These are phyloP conservation scores for Leucophenga montana DNA, from an alignment of 2,888 invertebrate species.

Conservation along the genomic window DNA sequence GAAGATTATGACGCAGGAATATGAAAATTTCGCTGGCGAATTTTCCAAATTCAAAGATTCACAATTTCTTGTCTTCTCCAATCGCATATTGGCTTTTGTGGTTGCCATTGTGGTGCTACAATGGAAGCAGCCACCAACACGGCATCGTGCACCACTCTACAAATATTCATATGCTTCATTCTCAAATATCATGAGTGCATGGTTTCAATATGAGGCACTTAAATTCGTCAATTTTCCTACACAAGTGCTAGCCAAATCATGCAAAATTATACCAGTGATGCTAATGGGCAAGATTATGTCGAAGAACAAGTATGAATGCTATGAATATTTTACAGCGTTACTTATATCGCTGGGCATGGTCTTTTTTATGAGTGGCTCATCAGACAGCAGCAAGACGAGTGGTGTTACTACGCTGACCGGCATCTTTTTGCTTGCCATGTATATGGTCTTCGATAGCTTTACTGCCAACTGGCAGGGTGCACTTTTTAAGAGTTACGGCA, in stretches of 20 bases:
- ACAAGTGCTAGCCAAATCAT: conserved; percentile 97
- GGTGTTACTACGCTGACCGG: conserved; percentile 88
- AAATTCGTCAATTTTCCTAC: conserved; percentile 99
- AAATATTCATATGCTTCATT: conserved; percentile 97
- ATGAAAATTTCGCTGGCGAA: conserved; percentile 78
- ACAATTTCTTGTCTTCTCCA: conserved; percentile 96
- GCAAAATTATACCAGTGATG: conserved; percentile 98
- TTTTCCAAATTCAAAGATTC: conserved; percentile 88
- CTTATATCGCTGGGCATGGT: conserved; percentile 94
- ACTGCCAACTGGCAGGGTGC: conserved; percentile 98
- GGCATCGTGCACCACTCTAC: conserved; percentile 90
- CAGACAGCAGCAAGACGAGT: conserved; percentile 77
- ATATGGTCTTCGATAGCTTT: conserved; percentile 97
- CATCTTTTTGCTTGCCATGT: conserved; percentile 86
- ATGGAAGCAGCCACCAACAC: conserved; percentile 75
- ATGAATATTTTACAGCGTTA: conserved; percentile 93
- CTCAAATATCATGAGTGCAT: conserved; percentile 97
- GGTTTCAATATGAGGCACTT: conserved; percentile 99
- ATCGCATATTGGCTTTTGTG: conserved; percentile 89
- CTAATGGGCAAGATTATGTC: conserved; percentile 96
- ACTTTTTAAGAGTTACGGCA: conserved; percentile 85
- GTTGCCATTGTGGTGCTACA: conserved; percentile 81
- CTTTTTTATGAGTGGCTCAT: conserved; percentile 89
- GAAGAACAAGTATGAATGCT: conserved; percentile 86
- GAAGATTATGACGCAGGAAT: conserved; percentile 95